Base-by-base conservation (phyloP, 2,888 invertebrate genomes). In the Andrena flavipes region DNA sequence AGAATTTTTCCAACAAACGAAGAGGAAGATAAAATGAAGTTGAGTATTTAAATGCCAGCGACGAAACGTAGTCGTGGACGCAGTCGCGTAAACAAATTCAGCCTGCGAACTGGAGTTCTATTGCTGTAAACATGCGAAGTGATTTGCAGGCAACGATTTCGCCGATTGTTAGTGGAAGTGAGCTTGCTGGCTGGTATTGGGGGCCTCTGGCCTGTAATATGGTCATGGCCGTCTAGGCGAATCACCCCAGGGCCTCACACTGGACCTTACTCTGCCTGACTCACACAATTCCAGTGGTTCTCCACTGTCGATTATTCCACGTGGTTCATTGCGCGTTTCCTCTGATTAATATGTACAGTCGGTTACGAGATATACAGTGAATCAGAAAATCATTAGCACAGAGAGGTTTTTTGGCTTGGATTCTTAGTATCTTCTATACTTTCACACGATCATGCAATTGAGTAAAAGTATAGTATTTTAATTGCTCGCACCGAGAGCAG, bases 151-250 rank as follows among this genome's bases (percentile, higher is more conserved):
- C 63, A 78, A 75, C 72, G 79, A 70, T 84, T 74, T 84, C 59
- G 26, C 72, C 77, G 70, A 82, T 85, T 85, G 76, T 85, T 82
- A 74, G 30, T 85, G 79, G 77, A 85, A 85, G 74, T 81, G 85
- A 85, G 72, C 70, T 79, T 65, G 80, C 80, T 75, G 82, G 81
- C 72, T 82, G 78, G 87, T 86, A 89, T 91, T 89, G 89, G 90
- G 90, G 91, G 92, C 90, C 92, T 90, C 88, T 92, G 91, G 85
- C 90, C 91, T 87, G 91, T 92, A 92, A 92, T 92, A 92, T 92
- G 92, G 92, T 92, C 92, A 92, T 91, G 92, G 92, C 90, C 92
- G 91, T 92, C 89, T 88, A 90, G 90, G 91, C 92, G 91, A 92
- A 92, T 92, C 91, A 92, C 92, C 92, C 90, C 90, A 89, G 91